Base-by-base conservation (phyloP, 2,797 vertebrate species). In the Tokudaia muenninki region DNA sequence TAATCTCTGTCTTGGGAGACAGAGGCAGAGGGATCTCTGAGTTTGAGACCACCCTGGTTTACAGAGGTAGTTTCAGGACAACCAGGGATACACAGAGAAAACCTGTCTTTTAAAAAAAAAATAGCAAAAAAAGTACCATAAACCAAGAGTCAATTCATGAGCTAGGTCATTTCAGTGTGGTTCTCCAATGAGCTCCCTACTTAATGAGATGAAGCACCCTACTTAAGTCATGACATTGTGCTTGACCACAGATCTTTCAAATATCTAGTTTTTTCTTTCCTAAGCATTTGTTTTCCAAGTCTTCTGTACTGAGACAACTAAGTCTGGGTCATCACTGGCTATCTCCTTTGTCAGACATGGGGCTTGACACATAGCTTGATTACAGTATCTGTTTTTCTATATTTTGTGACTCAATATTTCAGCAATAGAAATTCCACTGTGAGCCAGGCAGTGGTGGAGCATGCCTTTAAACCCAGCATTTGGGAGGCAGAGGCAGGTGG, bases 201-300 rank as follows among this genome's bases (percentile, higher is more conserved):
- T 2, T 41, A 41, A 41, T 31, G 61, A 55, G 61, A 6, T 65
- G 29, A 91, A 77, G 79, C 26, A 24, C 22, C 17, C 44, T 6
- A 52, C 19, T 22, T 72, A 87, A 91, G 44, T 24, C 82, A 91
- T 52, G 37, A 67, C 21, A n/a, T 86, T 29, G 10, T 34, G 31
- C 5, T 88, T 57, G 81, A 70, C 72, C 50, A 82, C 4, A 89
- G 31, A 87, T 50, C 78, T 81, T 47, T 37, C 5, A 65, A 41
- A n/a, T 65, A 92, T 77, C 44, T 79, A 47, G 3, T 83, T 95
- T 37, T 72, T 70, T 83, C 44, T 77, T 92, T 91, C 52, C 47
- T 50, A 26, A 90, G 70, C n/a, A 91, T 3, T 52, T 87, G 31
- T 79, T 95, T 79, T 77, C 44, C 52, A 86, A 90, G 65, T 31